These are phyloP conservation scores for Neoniphon sammara DNA, from an alignment of 2,797 vertebrate species.

Conservation along the genomic window DNA sequence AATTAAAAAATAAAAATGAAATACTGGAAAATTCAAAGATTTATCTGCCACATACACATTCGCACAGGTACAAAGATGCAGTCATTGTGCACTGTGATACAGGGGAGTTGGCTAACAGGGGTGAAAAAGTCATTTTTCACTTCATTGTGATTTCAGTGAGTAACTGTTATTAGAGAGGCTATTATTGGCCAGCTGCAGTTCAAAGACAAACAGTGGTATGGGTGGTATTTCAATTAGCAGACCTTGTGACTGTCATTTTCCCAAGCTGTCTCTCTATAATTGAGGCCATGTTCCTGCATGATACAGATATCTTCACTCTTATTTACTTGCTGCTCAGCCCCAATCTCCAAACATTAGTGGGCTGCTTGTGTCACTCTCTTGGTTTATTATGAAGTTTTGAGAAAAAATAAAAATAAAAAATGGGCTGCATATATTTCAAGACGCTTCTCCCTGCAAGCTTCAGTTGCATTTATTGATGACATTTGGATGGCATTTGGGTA, in stretches of 20 bases:
- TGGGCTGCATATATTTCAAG: too few relatives aligned
- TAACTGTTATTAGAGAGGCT: constrained; percentile 5
- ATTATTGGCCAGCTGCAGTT: constrained; percentile 15
- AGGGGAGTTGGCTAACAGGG: too few relatives aligned
- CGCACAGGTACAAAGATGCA: too few relatives aligned
- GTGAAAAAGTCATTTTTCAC: constrained; percentile 17
- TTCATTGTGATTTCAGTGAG: neutral
- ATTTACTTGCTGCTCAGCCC: constrained; percentile 31
- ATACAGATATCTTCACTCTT: constrained; percentile 14
- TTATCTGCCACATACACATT: too few relatives aligned
- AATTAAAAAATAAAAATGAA: too few relatives aligned
- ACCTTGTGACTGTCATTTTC: constrained; percentile 22
- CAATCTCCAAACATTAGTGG: constrained; percentile 33
- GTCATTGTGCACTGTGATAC: too few relatives aligned
- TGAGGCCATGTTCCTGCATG: constrained; percentile 18
- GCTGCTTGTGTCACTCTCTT: constrained; percentile 41
- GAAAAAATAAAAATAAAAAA: neutral
- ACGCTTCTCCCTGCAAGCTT: constrained; percentile 41
- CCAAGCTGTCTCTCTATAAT: constrained; percentile 19
- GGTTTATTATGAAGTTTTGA: constrained; percentile 54
- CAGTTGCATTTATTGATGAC: constrained; percentile 69
- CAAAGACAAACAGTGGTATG: constrained; percentile 34
- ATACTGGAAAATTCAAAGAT: too few relatives aligned
- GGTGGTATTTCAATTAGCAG: constrained; percentile 43
- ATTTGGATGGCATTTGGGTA: constrained; percentile 75